phyloP scores from a whole-genome alignment of 2,888 invertebrate genomes.

The Pseudeuparius sepicola region DNA sequence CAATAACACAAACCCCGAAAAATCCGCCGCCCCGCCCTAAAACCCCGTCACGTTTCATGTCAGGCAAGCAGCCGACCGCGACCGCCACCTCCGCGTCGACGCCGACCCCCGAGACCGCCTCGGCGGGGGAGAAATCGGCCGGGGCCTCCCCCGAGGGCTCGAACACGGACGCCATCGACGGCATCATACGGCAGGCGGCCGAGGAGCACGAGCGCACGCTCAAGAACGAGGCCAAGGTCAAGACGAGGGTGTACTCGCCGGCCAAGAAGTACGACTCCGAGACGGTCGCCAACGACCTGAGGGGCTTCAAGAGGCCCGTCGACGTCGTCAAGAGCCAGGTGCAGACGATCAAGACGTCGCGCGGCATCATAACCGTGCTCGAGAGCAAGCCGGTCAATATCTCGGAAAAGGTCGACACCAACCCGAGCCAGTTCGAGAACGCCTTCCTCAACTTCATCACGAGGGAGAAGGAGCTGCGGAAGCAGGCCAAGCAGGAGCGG shows the following conservation, averaged over 20 bases:
- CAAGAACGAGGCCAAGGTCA: too few relatives aligned
- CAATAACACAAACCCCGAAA: too few relatives aligned
- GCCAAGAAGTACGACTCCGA: too few relatives aligned
- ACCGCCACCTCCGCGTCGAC: neutral
- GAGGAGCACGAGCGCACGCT: constrained; percentile 34
- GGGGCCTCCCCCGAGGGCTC: neutral
- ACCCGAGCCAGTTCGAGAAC: constrained; percentile 25
- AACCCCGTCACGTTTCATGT: neutral
- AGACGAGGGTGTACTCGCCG: too few relatives aligned
- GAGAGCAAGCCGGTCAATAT: constrained; percentile 20
- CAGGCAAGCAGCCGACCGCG: neutral
- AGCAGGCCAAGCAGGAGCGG: too few relatives aligned
- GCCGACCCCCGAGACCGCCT: neutral
- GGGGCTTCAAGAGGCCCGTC: constrained; percentile 23
- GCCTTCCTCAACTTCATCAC: constrained; percentile 27
- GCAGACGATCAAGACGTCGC: constrained; percentile 28
- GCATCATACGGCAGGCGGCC: constrained; percentile 35
- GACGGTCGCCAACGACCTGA: constrained; percentile 17
- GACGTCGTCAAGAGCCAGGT: constrained; percentile 22
- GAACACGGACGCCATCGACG: constrained; percentile 29
- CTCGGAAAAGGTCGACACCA: too few relatives aligned
- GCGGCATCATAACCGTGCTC: constrained; percentile 28
- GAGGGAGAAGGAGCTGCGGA: constrained; percentile 8
- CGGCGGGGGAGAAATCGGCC: constrained; percentile 1
- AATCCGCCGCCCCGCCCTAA: neutral